Evolutionary conservation across 2,797 vertebrate species (phyloP).

Genomic region (Alosa sapidissima): DNA sequence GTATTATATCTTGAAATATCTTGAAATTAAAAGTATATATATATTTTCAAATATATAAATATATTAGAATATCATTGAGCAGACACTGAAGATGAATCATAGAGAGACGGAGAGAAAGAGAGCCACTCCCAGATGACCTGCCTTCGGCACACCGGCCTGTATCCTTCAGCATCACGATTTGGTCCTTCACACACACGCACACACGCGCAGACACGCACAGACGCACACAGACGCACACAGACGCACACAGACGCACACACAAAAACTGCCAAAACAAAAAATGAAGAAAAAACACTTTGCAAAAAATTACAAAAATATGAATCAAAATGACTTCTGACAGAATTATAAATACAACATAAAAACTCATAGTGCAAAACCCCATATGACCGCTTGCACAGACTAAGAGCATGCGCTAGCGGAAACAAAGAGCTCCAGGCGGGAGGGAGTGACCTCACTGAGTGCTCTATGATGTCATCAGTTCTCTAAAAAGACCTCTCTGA

Average conservation of each 20-base stretch:
- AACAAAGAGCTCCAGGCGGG: not conserved
- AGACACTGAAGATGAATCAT: slow-evolving; percentile 85
- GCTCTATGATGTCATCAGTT: slow-evolving; percentile 13
- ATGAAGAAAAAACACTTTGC: slow-evolving; percentile 53
- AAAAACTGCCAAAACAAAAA: slow-evolving; percentile 55
- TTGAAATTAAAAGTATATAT: slow-evolving; percentile 81
- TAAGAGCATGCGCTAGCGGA: not conserved
- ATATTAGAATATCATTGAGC: slow-evolving; percentile 77
- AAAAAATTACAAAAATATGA: slow-evolving; percentile 65
- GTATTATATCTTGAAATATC: slow-evolving; percentile 78
- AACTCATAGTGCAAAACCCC: slow-evolving; percentile 62
- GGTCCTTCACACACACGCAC: slow-evolving; percentile 66
- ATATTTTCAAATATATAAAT: slow-evolving; percentile 85
- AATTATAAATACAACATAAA: slow-evolving; percentile 67
- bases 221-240: no score
- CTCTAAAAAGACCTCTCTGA: slow-evolving; percentile 2
- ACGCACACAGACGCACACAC: slow-evolving; percentile 22
- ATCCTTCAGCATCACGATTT: slow-evolving; percentile 68
- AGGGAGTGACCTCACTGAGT: slow-evolving; percentile 16
- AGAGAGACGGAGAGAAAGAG: slow-evolving; percentile 67
- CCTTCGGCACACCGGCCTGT: slow-evolving; percentile 63
- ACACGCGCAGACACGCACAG: not conserved
- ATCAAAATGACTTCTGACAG: slow-evolving; percentile 47
- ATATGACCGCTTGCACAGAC: slow-evolving; percentile 38
- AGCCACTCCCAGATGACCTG: slow-evolving; percentile 74